phyloP scores from a whole-genome alignment of 2,888 invertebrate species.

The Neoascia interrupta region DNA sequence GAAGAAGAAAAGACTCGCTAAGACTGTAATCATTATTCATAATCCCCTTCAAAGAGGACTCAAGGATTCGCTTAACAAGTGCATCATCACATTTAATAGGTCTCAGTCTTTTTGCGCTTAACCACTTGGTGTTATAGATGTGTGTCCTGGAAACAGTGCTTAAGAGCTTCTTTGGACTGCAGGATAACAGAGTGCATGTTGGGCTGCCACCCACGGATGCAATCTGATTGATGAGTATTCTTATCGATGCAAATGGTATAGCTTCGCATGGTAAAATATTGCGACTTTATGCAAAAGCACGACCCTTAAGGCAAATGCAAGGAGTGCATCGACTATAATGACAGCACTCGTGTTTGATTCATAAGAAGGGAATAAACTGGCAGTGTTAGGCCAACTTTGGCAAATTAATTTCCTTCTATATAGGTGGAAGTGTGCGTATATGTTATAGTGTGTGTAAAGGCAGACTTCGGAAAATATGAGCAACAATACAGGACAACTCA shows the following conservation, averaged over 20 bases:
- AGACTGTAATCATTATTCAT: slow-evolving; percentile 66
- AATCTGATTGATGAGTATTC: slow-evolving; percentile 46
- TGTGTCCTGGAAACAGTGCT: slow-evolving; percentile 12
- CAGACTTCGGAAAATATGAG: too few relatives aligned
- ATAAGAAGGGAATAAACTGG: too few relatives aligned
- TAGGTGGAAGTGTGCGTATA: too few relatives aligned
- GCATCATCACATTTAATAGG: slow-evolving; percentile 49
- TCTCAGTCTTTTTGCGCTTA: slow-evolving; percentile 39
- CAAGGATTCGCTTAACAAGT: slow-evolving; percentile 44
- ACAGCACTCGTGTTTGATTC: slow-evolving; percentile 42
- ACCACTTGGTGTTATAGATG: not conserved
- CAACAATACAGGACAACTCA: too few relatives aligned
- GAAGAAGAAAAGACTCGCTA: slow-evolving; percentile 12
- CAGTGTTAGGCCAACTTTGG: too few relatives aligned
- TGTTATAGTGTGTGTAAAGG: too few relatives aligned
- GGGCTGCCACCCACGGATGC: slow-evolving; percentile 10
- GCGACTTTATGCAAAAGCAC: too few relatives aligned
- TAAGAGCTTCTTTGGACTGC: not conserved
- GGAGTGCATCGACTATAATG: slow-evolving; percentile 10
- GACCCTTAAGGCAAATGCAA: too few relatives aligned
- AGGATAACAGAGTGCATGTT: not conserved
- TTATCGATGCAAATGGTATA: slow-evolving; percentile 57
- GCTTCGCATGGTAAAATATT: slow-evolving; percentile 52
- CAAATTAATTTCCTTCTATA: too few relatives aligned
- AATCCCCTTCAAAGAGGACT: slow-evolving; percentile 57